Conservation (phyloP, 2,113 vertebrate genomes). For the Siphamia tubifer region DNA sequence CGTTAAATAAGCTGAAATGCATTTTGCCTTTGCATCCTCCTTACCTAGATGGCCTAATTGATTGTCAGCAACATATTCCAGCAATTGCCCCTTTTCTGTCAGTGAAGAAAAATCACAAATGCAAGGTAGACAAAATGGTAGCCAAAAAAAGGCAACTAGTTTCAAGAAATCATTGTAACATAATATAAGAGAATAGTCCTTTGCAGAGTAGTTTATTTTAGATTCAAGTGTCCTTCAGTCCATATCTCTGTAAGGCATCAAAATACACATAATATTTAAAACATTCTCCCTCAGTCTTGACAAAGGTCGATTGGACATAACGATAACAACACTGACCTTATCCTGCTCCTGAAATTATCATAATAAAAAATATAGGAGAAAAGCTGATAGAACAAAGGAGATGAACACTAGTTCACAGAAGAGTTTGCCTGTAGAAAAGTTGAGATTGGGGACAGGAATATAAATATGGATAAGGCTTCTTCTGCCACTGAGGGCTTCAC, state of each 20-base stretch:
- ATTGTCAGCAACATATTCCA: not conserved
- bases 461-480: conserved; percentile 31
- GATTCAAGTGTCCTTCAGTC: not conserved
- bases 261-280: not conserved
- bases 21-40: too few relatives aligned
- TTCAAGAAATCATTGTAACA: not conserved
- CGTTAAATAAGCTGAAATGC: too few relatives aligned
- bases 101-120: not conserved
- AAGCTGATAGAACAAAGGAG: not conserved
- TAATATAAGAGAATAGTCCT: not conserved
- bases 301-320: not conserved
- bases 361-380: not conserved
- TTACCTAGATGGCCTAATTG: not conserved
- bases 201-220: not conserved
- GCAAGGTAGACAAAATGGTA: not conserved
- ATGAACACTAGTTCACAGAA: conserved; percentile 19
- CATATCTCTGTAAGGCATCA: not conserved
- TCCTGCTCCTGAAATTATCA: conserved; percentile 11
- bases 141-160: not conserved
- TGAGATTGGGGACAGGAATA: not conserved
- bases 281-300: not conserved
- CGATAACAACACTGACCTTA: not conserved
- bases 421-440: conserved; percentile 2
- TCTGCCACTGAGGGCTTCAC: conserved; percentile 13
- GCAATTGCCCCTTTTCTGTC: not conserved